A percentile compares a stretch with the other conserved stretches of the same genome.
phyloP scores from a whole-genome alignment of 1,140 invertebrate species.

The Pollicipes pollicipes region DNA sequence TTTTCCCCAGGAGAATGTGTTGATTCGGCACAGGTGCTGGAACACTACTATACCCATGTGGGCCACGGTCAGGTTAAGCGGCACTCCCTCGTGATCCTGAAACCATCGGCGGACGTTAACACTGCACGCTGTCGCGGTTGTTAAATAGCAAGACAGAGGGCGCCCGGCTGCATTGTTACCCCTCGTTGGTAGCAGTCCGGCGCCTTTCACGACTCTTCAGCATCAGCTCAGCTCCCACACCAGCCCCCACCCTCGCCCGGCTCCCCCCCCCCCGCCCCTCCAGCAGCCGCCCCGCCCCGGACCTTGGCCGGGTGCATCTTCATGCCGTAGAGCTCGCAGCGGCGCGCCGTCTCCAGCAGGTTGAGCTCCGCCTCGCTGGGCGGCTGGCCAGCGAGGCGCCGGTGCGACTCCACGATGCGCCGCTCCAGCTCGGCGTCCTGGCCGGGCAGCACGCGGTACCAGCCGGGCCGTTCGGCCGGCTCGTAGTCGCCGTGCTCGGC shows the following conservation, averaged over 20 bases:
- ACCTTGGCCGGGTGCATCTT: constrained; percentile 72
- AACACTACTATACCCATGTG: constrained; percentile 97
- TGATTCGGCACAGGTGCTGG: constrained; percentile 91
- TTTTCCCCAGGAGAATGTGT: constrained; percentile 99
- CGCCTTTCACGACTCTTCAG: too few relatives aligned
- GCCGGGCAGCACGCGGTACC: neutral
- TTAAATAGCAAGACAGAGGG: too few relatives aligned
- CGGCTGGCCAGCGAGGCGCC: constrained; percentile 87
- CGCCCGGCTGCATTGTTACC: too few relatives aligned
- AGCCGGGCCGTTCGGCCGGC: neutral
- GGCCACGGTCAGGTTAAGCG: constrained; percentile 82
- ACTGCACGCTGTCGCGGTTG: too few relatives aligned
- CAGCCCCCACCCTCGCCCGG: too few relatives aligned
- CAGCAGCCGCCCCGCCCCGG: too few relatives aligned
- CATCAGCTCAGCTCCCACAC: too few relatives aligned
- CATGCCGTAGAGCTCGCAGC: constrained; percentile 95
- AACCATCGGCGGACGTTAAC: constrained; percentile 18
- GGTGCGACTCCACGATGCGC: constrained; percentile 97
- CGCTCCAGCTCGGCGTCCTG: constrained; percentile 70
- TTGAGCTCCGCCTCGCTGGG: constrained; percentile 97
- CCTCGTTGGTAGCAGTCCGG: too few relatives aligned
- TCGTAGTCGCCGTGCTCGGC: neutral
- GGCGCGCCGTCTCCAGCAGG: constrained; percentile 85
- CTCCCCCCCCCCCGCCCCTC: too few relatives aligned
- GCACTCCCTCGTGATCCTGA: constrained; percentile 82